Base-by-base conservation (phyloP, 1,140 invertebrate species). In the Saccostrea echinata region DNA sequence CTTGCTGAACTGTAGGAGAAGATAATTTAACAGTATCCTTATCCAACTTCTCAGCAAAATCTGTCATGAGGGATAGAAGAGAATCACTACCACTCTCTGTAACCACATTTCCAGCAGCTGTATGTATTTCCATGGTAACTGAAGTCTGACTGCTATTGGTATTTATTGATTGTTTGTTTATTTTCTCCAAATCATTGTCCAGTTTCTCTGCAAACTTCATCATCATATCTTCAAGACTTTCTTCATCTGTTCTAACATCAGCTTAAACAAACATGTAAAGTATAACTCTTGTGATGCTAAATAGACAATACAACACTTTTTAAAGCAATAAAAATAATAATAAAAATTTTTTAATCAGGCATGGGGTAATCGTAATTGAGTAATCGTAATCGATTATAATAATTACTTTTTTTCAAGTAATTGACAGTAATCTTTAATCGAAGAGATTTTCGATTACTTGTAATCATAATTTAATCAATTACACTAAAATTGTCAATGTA, bases 161-260 rank as follows among this genome's bases (percentile, higher is more conserved):
- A 16, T 8, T 12, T 30, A 1, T 11, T 76, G 68, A 76, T 16
- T 76, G 27, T 30, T 76, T 24, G 3, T 76, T 12, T 76, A 76
- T 33, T 76, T 76, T 76, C 68, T 76, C 68, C 30, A 76, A 76
- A 16, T 76, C 68, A 27, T 33, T 27, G 68, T 76, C 68, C 30
- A 76, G 13, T 76, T 33, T 30, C 9, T 76, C 30, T 76, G 68
- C 68, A 76, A 76, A 76, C 30, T 76, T 76, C 30, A 27, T 27
- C 68, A 76, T 76, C 30, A 76, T 13, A 76, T 76, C 27, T 33
- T 76, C 68, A 30, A 76, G 12, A 76, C 68, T 76, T 16, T 76
- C 68, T 16, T 30, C 68, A 30, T 76, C 68, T 76, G 68, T 76
- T 76, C 27, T 9, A 13, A 16, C 27, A 76, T 16, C 24, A 0